These are phyloP conservation scores for Micronycteris hirsuta DNA, from an alignment of 2,113 vertebrate species.

Conservation along the genomic window DNA sequence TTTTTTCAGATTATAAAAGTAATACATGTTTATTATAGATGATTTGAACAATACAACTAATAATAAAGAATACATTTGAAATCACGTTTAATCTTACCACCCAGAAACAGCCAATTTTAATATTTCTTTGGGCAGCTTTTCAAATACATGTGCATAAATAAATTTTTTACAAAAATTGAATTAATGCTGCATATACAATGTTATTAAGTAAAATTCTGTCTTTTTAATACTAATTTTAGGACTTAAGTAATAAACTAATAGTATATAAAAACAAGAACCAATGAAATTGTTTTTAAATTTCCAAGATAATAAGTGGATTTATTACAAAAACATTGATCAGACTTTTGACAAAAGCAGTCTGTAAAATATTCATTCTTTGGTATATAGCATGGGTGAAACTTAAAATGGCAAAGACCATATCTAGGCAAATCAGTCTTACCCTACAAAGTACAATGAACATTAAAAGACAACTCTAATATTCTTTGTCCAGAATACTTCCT, in stretches of 20 bases:
- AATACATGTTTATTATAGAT: constrained; percentile 52
- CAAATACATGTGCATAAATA: not conserved
- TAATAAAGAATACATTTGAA: constrained; percentile 45
- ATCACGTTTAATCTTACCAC: constrained; percentile 35
- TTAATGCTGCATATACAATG: not conserved
- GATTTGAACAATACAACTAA: constrained; percentile 50
- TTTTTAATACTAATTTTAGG: not conserved
- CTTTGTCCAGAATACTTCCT: not conserved
- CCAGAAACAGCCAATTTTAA: constrained; percentile 25
- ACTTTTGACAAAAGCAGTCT: not conserved
- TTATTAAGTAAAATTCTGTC: not conserved
- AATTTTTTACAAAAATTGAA: constrained; percentile 5
- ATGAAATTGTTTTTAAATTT: not conserved
- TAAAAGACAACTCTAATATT: not conserved
- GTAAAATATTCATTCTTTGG: not conserved
- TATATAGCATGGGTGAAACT: not conserved
- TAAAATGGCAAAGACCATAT: not conserved
- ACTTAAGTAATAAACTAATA: not conserved
- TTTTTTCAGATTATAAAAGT: constrained; percentile 53
- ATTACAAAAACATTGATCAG: not conserved
- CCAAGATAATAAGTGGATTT: not conserved
- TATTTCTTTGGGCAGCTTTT: constrained; percentile 42
- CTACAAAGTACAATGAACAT: not conserved
- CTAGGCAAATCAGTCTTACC: not conserved
- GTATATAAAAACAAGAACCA: not conserved